A percentile compares a stretch with the other conserved stretches of the same genome.
These are phyloP conservation scores for Semicossyphus pulcher DNA, from an alignment of 2,113 vertebrate species.

Conservation along the genomic window DNA sequence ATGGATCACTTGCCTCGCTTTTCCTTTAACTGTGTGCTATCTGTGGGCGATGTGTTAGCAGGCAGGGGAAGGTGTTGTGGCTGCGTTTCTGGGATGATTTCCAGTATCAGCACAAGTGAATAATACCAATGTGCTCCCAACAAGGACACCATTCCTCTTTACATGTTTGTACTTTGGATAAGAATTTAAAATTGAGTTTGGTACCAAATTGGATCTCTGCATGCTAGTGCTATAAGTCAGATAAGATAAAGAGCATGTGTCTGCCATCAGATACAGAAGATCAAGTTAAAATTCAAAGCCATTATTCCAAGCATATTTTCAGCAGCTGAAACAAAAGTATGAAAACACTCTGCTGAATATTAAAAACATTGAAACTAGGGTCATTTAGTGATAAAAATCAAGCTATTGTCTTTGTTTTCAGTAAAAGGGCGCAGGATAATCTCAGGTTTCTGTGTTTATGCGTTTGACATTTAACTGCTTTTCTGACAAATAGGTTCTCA, in stretches of 20 bases:
- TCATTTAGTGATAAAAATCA: not conserved
- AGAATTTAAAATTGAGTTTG: not conserved
- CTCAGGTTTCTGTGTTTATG: not conserved
- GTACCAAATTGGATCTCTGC: not conserved
- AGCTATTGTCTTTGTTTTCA: conserved; percentile 5
- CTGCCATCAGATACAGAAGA: not conserved
- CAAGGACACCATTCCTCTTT: not conserved
- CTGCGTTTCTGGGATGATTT: conserved; percentile 24
- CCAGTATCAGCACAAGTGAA: conserved; percentile 10
- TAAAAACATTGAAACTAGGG: not conserved
- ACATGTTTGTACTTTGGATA: not conserved
- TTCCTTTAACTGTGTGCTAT: conserved; percentile 8
- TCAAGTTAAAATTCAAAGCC: not conserved
- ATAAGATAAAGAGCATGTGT: too few relatives aligned
- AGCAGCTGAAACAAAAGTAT: not conserved
- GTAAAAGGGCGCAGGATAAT: conserved; percentile 26
- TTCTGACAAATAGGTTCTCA: conserved; percentile 33
- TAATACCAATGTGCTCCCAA: conserved; percentile 4
- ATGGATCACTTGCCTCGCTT: conserved; percentile 19
- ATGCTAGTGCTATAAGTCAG: not conserved
- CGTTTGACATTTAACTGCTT: conserved; percentile 59
- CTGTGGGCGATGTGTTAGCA: conserved; percentile 31
- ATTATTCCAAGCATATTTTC: not conserved
- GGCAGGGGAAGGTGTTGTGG: conserved; percentile 1
- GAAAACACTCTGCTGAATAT: not conserved